Evolutionary conservation across 2,888 invertebrate genomes (phyloP), one percentile per base, ranked within the genome.

Genomic region (Hybos culiciformis): DNA sequence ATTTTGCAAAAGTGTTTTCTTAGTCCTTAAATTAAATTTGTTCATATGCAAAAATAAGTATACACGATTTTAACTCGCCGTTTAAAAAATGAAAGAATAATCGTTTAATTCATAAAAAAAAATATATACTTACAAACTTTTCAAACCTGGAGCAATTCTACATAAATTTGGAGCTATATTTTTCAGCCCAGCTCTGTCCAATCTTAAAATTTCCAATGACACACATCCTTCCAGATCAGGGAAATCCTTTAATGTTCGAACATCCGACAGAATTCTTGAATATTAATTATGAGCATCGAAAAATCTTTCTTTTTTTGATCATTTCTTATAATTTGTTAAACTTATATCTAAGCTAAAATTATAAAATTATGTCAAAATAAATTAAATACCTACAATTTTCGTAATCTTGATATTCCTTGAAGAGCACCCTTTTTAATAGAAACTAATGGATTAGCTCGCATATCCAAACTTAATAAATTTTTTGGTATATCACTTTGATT

Each of bases 211-310:
- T 63, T 87, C 87, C 63, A 94, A 69, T 4, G 83, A 77, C 52
- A 61, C 60, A 19, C 85, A 82, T 37, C 87, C 91, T 58, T 83
- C 83, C 56, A 93, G 71, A 61, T 83, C 77, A 12, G 93, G 93
- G 67, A 94, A 85, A 52, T 72, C 70, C 47, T 75, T 76, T 60
- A 92, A 71, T 51, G 80, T 80, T 50, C 82, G 75, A 46, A 85
- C 82, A 67, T 91, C 90, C 36, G 92, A 91, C 50, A 94, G 63
- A 53, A 85, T 81, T 53, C 93, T 94, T 44, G 21, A 54, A 54
- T 49, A 48, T 49, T 47, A 51, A 53, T 52, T 50, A 51, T 51
- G 53, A 54, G 53, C 52, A 51, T 52, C n/a, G n/a, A n/a, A n/a
- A n/a, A n/a, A n/a, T n/a, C n/a, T n/a, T n/a, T n/a, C 15, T 36